A percentile compares a stretch with the other conserved stretches of the same genome.
Evolutionary conservation across 2,113 vertebrate genomes (phyloP).

Genomic region (Bagarius yarrelli): DNA sequence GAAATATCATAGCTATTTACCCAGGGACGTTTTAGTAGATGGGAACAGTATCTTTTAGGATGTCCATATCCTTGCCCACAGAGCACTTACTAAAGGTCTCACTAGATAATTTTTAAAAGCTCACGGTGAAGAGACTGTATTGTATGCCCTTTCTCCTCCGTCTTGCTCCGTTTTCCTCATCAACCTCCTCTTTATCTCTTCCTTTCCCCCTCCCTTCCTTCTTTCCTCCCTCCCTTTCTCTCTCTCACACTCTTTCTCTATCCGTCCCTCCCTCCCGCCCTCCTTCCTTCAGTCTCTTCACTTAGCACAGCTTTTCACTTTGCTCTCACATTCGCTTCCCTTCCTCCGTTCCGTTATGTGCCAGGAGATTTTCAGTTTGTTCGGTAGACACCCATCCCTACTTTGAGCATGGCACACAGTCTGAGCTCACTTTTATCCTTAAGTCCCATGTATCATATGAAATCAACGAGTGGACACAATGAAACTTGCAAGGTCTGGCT

Average conservation of each 20-base stretch:
- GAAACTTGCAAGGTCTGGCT: conserved; percentile 94
- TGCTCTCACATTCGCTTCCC: conserved; percentile 28
- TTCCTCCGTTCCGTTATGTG: conserved; percentile 22
- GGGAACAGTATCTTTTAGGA: background rate
- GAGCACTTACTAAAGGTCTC: too few relatives aligned
- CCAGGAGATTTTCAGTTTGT: conserved; percentile 3
- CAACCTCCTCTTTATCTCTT: conserved; percentile 9
- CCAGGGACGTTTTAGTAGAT: background rate
- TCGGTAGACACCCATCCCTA: background rate
- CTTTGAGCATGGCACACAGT: conserved; percentile 78
- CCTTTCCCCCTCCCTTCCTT: background rate
- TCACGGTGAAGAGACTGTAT: background rate
- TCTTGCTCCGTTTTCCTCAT: background rate
- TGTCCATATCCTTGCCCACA: background rate
- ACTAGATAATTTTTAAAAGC: background rate
- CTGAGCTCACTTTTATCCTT: conserved; percentile 75
- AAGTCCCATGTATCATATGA: conserved; percentile 74
- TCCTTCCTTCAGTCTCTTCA: background rate
- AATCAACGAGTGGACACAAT: conserved; percentile 73
- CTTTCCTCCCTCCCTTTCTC: conserved; percentile 9
- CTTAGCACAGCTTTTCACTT: background rate
- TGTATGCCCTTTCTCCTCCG: background rate
- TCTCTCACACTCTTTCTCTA: conserved; percentile 1
- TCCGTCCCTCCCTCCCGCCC: background rate
- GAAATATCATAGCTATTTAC: background rate